Conservation (phyloP, 2,888 invertebrate species). For the Rhagonycha lutea region DNA sequence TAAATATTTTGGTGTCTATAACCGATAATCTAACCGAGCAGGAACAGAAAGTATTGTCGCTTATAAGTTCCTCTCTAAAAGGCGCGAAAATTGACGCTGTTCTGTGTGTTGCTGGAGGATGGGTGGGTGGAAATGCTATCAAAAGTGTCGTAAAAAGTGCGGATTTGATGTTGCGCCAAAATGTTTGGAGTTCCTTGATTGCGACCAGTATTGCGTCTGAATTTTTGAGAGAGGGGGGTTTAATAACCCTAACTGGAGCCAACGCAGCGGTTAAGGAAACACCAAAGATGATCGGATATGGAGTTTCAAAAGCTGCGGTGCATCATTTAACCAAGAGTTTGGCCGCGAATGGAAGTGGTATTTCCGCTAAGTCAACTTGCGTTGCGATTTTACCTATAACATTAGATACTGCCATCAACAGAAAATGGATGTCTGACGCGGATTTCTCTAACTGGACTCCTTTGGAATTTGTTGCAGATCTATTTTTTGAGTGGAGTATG, state of each 20-base stretch:
- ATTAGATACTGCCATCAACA: slow-evolving; percentile 97
- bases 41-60: slow-evolving; percentile 68
- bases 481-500: slow-evolving; percentile 82
- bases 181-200: slow-evolving; percentile 89
- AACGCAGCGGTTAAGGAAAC: slow-evolving; percentile 82
- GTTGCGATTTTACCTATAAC: slow-evolving; percentile 90
- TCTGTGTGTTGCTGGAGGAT: slow-evolving; percentile 95
- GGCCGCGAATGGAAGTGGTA: slow-evolving; percentile 72
- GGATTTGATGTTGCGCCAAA: slow-evolving; percentile 92
- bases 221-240: slow-evolving; percentile 79
- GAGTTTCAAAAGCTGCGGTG: slow-evolving; percentile 87
- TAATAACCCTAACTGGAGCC: slow-evolving; percentile 88
- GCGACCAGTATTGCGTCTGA: slow-evolving; percentile 81
- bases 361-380: slow-evolving; percentile 77
- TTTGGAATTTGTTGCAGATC: slow-evolving; percentile 83
- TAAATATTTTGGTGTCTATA: slow-evolving; percentile 78
- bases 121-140: slow-evolving; percentile 89
- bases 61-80: slow-evolving; percentile 66
- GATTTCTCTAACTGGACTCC: slow-evolving; percentile 94
- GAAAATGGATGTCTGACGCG: slow-evolving; percentile 95
- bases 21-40: slow-evolving; percentile 74
- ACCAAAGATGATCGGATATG: slow-evolving; percentile 71
- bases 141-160: slow-evolving; percentile 85
- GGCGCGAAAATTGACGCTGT: slow-evolving; percentile 85
- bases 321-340: slow-evolving; percentile 93